Evolutionary conservation across 2,113 vertebrate species (phyloP).

Genomic region (Vulpes vulpes): DNA sequence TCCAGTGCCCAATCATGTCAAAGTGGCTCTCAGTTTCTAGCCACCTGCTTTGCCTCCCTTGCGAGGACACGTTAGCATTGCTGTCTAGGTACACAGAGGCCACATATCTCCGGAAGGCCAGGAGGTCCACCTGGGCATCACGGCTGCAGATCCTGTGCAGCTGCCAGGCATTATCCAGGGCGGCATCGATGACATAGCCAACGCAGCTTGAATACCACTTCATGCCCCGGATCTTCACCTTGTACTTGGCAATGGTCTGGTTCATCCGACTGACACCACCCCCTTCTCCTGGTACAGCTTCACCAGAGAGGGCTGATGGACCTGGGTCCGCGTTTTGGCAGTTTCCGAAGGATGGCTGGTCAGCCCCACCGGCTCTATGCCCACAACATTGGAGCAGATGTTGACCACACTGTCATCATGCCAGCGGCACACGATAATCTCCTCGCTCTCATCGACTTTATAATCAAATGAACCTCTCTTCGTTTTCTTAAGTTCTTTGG

Average conservation of each 20-base stretch:
- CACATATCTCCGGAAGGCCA: slow-evolving; percentile 61
- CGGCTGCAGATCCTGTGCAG: slow-evolving; percentile 55
- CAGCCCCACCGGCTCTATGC: slow-evolving; percentile 12
- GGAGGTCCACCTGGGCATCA: slow-evolving; percentile 50
- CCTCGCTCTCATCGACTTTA: slow-evolving; percentile 63
- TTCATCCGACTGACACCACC: slow-evolving; percentile 62
- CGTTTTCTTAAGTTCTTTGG: slow-evolving; percentile 68
- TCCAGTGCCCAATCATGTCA: slow-evolving; percentile 75
- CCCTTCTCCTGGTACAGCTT: slow-evolving; percentile 72
- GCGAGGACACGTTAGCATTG: background rate
- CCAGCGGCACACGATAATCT: slow-evolving; percentile 69
- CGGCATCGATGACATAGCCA: slow-evolving; percentile 33
- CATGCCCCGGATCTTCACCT: slow-evolving; percentile 66
- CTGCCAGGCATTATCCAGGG: slow-evolving; percentile 73
- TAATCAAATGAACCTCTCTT: slow-evolving; percentile 57
- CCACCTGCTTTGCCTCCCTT: background rate
- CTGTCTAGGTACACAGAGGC: slow-evolving; percentile 74
- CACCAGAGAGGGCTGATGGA: slow-evolving; percentile 42
- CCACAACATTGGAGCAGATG: slow-evolving; percentile 67
- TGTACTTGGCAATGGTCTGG: slow-evolving; percentile 72
- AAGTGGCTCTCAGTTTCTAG: slow-evolving; percentile 72
- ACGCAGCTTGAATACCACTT: slow-evolving; percentile 71
- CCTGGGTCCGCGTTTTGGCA: background rate
- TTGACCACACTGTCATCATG: background rate
- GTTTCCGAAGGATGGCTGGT: background rate